A percentile compares a stretch with the other conserved stretches of the same genome.
Evolutionary conservation across 2,113 vertebrate genomes (phyloP).

Genomic region (Tapirus terrestris): DNA sequence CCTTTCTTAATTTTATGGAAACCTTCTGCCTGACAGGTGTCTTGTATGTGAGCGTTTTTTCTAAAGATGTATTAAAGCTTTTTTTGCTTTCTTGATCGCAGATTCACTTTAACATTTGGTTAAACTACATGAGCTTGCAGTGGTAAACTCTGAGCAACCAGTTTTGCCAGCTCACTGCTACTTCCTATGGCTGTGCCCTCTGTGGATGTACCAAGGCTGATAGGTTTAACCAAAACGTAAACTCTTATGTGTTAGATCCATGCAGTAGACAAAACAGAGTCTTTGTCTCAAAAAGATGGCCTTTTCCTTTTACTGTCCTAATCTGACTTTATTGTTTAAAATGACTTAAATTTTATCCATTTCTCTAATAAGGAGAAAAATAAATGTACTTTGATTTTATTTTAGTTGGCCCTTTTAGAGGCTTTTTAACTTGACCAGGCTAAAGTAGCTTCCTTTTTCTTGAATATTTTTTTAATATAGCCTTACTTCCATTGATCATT

Average conservation of each 20-base stretch:
- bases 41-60: not conserved
- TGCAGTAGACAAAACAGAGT: not conserved
- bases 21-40: not conserved
- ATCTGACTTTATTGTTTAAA: constrained; percentile 36
- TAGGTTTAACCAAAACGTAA: not conserved
- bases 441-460: not conserved
- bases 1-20: not conserved
- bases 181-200: not conserved
- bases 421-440: constrained; percentile 5
- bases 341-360: not conserved
- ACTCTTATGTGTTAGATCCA: not conserved
- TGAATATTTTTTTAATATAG: not conserved
- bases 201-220: not conserved
- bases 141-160: not conserved
- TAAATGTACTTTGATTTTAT: constrained; percentile 46
- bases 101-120: not conserved
- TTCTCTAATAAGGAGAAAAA: constrained; percentile 49
- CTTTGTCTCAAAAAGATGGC: not conserved
- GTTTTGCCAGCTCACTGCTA: not conserved
- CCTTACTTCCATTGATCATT: not conserved
- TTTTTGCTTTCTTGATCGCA: not conserved
- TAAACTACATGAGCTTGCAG: constrained; percentile 14
- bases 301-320: not conserved
- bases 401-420: constrained; percentile 25
- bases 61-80: constrained; percentile 21